phyloP scores from a whole-genome alignment of 53 echinoderm and acorn worm species.

The Holothuria leucospilota region DNA sequence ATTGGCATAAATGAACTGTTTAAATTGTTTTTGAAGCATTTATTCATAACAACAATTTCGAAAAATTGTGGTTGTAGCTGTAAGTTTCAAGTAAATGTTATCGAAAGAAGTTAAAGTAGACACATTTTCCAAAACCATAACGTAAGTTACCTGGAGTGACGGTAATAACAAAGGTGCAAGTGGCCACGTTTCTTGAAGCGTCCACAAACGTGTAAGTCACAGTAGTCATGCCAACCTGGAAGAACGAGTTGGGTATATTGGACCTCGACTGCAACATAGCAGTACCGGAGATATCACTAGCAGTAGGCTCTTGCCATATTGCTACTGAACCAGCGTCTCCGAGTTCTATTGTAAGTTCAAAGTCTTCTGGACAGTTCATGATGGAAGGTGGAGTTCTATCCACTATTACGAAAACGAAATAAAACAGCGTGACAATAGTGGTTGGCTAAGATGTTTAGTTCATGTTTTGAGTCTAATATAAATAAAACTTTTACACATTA shows the following conservation, averaged over 20 bases:
- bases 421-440: too few relatives aligned
- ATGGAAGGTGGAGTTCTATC: slow-evolving; percentile 67
- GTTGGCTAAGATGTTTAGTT: too few relatives aligned
- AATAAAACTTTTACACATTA: too few relatives aligned
- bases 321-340: slow-evolving; percentile 36
- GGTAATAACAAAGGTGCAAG: slow-evolving; percentile 64
- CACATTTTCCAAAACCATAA: too few relatives aligned
- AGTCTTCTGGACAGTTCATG: slow-evolving; percentile 59
- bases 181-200: slow-evolving; percentile 53
- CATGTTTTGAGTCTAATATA: too few relatives aligned
- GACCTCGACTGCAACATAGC: slow-evolving; percentile 27
- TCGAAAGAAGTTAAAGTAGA: too few relatives aligned
- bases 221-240: slow-evolving; percentile 61
- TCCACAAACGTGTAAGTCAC: slow-evolving; percentile 70
- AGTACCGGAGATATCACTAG: slow-evolving; percentile 55
- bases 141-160: slow-evolving; percentile 50
- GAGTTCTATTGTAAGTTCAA: slow-evolving; percentile 35
- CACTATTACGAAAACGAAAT: slow-evolving; percentile 37
- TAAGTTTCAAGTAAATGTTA: too few relatives aligned
- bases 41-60: too few relatives aligned
- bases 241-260: slow-evolving; percentile 41
- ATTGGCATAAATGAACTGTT: too few relatives aligned
- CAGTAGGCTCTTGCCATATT: slow-evolving; percentile 44
- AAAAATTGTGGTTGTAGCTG: too few relatives aligned
- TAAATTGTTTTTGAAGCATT: too few relatives aligned